Evolutionary conservation across 2,888 invertebrate species (phyloP), one percentile per base, ranked within the genome.

Genomic region (Apotomis turbidana): DNA sequence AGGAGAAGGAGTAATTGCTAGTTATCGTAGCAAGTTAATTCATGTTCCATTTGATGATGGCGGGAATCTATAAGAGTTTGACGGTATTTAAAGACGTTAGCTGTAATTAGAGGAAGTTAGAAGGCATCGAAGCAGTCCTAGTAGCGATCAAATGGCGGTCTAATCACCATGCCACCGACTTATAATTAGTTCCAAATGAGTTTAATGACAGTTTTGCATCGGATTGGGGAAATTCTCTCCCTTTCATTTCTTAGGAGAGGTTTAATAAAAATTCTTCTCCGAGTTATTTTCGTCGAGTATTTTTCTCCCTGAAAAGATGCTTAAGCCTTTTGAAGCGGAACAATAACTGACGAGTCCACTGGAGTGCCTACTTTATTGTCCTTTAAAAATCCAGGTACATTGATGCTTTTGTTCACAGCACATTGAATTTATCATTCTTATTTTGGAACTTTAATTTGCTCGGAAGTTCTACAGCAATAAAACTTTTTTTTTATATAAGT

Each of bases 181-280:
- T 82, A 78, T 85, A 86, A 86, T 85, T 84, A 85, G 83, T 87
- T 84, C 76, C 68, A 79, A 86, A 86, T 82, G 78, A 86, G 82
- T 86, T 85, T 85, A 82, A 84, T 82, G 82, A 80, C 79, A 79
- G 80, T 81, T 83, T 85, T 85, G 82, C 66, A 68, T 54, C 57
- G 58, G 74, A 74, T 74, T 70, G 60, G 46, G 57, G 38, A 64
- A 69, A 61, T 79, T 80, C 76, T 76, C 78, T 76, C 76, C 77
- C 73, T 74, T 75, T 60, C 73, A 75, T 77, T 77, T 73, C 76
- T 72, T 73, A 75, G 72, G 75, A 76, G 73, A 74, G 76, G 76
- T 78, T 82, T 76, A 78, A 80, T 80, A 76, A 78, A 80, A 79
- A 81, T 80, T 79, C 77, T 81, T 80, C 70, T 57, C 44, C 52